Conservation (phyloP, 2,113 vertebrate species). For the Aphyosemion australe region DNA sequence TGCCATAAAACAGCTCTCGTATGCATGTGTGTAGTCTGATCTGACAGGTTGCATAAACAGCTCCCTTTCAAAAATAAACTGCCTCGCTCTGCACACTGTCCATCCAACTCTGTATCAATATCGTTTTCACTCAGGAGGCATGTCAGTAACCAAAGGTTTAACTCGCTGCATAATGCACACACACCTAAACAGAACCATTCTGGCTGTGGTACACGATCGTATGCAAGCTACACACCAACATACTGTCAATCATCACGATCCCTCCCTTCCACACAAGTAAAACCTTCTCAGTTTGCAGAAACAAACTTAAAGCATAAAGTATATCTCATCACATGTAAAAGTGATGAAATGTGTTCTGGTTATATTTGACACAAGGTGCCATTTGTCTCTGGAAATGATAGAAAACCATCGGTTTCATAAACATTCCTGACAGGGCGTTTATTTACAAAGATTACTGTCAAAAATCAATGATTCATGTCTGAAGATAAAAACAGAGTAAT, state of each 20-base stretch:
- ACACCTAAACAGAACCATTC: neutral
- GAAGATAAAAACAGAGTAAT: neutral
- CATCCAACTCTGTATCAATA: conserved; percentile 42
- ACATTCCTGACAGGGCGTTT: conserved; percentile 3
- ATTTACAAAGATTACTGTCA: conserved; percentile 5
- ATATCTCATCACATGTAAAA: too few species aligned
- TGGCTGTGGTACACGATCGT: neutral
- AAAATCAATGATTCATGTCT: neutral
- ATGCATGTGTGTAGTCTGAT: neutral
- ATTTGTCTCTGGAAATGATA: conserved; percentile 5
- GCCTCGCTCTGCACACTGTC: conserved; percentile 29
- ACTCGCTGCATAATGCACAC: conserved; percentile 12
- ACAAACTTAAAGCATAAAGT: too few species aligned
- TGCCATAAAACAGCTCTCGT: neutral
- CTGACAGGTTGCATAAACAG: conserved; percentile 43
- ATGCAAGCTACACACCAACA: neutral
- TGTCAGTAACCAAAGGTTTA: conserved; percentile 30
- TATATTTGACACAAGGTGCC: neutral
- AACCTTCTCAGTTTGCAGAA: too few species aligned
- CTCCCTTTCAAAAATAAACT: conserved; percentile 38
- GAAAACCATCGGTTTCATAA: neutral
- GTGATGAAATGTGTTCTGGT: neutral
- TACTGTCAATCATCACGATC: conserved; percentile 42
- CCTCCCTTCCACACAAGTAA: too few species aligned
- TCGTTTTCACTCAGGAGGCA: conserved; percentile 45